phyloP scores from a whole-genome alignment of 2,113 vertebrate genomes.

The Eurypyga helias region DNA sequence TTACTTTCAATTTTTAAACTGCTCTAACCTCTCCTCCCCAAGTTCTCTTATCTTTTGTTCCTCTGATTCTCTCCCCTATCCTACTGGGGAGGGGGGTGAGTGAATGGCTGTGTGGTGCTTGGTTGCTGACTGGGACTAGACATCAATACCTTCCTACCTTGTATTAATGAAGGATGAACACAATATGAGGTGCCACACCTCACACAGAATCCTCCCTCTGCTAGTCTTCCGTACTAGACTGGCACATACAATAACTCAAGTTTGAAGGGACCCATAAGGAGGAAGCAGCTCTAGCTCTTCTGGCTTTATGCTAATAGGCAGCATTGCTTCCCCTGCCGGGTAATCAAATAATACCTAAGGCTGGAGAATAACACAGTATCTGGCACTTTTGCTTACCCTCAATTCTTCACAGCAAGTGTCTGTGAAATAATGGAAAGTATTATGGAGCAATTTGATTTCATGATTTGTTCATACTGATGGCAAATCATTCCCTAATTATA shows the following conservation, averaged over 20 bases:
- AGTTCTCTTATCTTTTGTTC: too few species aligned
- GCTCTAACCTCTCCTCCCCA: too few species aligned
- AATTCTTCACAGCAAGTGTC: slow-evolving; percentile 33
- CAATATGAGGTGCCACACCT: not conserved
- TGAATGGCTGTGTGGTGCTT: too few species aligned
- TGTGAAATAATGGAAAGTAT: slow-evolving; percentile 29
- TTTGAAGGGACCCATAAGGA: not conserved
- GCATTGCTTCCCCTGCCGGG: not conserved
- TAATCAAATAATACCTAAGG: not conserved
- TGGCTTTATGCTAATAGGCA: not conserved
- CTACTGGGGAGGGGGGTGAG: too few species aligned
- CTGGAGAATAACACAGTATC: not conserved
- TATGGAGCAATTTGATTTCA: slow-evolving; percentile 44
- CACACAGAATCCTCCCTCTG: not conserved
- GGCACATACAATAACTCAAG: not conserved
- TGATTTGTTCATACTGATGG: slow-evolving; percentile 27
- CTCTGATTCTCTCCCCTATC: too few species aligned
- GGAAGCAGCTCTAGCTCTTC: not conserved
- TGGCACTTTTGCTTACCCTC: not conserved
- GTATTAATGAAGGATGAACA: not conserved
- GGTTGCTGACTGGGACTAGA: too few species aligned
- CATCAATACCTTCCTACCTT: not conserved
- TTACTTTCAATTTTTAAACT: too few species aligned
- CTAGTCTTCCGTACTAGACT: not conserved
- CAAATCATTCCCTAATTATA: slow-evolving; percentile 32